These are phyloP conservation scores for Iphiclides podalirius DNA, from an alignment of 2,888 invertebrate species.

Conservation along the genomic window DNA sequence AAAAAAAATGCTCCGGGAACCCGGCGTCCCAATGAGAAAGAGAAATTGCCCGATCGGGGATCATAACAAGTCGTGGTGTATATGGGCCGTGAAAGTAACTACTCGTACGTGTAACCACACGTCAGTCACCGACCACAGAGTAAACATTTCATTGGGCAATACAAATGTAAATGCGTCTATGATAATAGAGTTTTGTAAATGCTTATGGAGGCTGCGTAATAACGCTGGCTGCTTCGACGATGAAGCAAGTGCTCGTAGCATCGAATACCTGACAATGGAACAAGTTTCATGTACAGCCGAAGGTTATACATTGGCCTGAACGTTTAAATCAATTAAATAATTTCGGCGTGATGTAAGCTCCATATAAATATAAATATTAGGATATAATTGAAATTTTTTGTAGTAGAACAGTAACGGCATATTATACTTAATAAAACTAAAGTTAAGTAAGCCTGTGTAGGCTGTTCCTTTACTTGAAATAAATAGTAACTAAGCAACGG, in stretches of 20 bases:
- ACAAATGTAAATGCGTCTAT: constrained; percentile 4
- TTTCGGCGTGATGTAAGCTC: background rate
- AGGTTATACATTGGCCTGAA: background rate
- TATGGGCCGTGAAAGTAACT: constrained; percentile 70
- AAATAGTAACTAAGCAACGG: too few relatives aligned
- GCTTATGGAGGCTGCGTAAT: constrained; percentile 9
- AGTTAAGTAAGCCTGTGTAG: too few relatives aligned
- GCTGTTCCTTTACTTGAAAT: too few relatives aligned
- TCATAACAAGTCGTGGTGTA: constrained; percentile 49
- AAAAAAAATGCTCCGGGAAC: constrained; percentile 68
- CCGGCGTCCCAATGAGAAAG: constrained; percentile 49
- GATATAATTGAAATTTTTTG: too few relatives aligned
- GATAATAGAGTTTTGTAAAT: constrained; percentile 4
- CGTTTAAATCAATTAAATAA: background rate
- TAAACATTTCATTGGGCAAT: constrained; percentile 9
- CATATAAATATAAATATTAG: too few relatives aligned
- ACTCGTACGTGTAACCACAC: too few relatives aligned
- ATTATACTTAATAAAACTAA: too few relatives aligned
- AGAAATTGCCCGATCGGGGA: constrained; percentile 61
- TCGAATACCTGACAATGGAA: too few relatives aligned
- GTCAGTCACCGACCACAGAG: background rate
- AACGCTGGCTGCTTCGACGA: background rate
- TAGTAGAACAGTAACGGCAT: too few relatives aligned
- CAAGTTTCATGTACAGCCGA: constrained; percentile 4
- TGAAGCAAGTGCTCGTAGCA: too few relatives aligned